Evolutionary conservation across 37 sponge, comb jelly and placozoan species (phyloP), one percentile per base, ranked within the genome.

Genomic region (Mnemiopsis leidyi): DNA sequence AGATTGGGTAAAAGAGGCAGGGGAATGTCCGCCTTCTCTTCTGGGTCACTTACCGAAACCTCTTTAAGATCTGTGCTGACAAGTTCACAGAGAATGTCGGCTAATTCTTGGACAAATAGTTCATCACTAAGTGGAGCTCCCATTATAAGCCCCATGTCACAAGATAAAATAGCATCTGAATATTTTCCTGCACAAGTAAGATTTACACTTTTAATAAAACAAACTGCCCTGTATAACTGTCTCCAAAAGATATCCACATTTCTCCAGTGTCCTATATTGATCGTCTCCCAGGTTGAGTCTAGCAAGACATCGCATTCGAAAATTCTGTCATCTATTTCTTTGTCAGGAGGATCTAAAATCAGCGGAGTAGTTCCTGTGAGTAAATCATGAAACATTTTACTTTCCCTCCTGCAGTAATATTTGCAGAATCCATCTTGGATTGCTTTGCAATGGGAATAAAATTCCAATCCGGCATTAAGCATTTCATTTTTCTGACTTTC

Each of bases 81-180:
- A 20, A 38, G 90, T n/a, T 85, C 21, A 23, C n/a, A 26, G 2
- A 36, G 90, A 5, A 85, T 5, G 30, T 85, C 90, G 5, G 90
- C 90, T 21, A 85, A 25, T 33, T 38, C 35, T 37, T 85, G 90
- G 39, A 40, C 30, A 40, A 85, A 85, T 1, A 40, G 35, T 33
- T 82, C 79, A 68, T 94, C 71, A 25, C 94, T 76, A 18, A 98
- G 82, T 39, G 99, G 96, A 38, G 95, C 96, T 39, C 99, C 99
- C 94, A 98, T 93, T n/a, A 98, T 69, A 29, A 98, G 93, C 0
- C 96, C 99, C 69, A 94, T 95, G 67, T 98, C 99, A 33, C 95
- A 38, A 20, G 38, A 90, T 32, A 83, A 18, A 29, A 97, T 67
- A 2, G 98, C 97, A 18, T 93, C 69, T 9, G 69, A 26, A 1